Evolutionary conservation across 2,888 invertebrate species (phyloP), one percentile per base, ranked within the genome.

Genomic region (Thelaira solivaga): DNA sequence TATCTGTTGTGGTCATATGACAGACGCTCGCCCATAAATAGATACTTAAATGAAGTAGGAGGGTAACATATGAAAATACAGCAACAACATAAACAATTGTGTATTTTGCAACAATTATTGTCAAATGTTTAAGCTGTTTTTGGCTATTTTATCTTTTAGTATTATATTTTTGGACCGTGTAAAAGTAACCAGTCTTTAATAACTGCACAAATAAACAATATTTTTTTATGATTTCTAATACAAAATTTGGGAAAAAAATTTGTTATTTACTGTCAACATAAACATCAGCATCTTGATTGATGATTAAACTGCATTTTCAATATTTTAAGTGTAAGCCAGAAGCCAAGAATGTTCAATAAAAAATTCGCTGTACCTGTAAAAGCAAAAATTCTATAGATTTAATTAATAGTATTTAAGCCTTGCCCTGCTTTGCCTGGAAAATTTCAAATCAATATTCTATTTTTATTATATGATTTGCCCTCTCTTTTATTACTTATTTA

Each of bases 91-190:
- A n/a, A n/a, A n/a, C n/a, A n/a, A n/a, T n/a, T n/a, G n/a, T n/a
- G n/a, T n/a, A n/a, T 59, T 36, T 59, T 34, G 45, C 29, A 71
- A 43, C 43, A 51, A 71, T 76, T 71, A 65, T 71, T 76, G 36
- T 22, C 61, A 53, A 61, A 65, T 71, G 16, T 51, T 69, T 47
- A 47, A 31, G n/a, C 55, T 43, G 18, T 26, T 69, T 57, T 47
- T 68, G 39, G 51, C 29, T 3, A 26, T 43, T 31, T 51, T 0
- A 10, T 6, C 10, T 2, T 8, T 16, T 39, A n/a, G 4, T 11
- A 11, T n/a, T 13, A 39, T 5, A 2, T 31, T 16, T 20, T 24
- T 34, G 20, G 45, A n/a, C n/a, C n/a, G n/a, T n/a, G n/a, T n/a
- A n/a, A n/a, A n/a, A n/a, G n/a, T n/a, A n/a, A n/a, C 6, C 22